Evolutionary conservation across 2,888 invertebrate species (phyloP).

Genomic region (Ceriagrion tenellum): DNA sequence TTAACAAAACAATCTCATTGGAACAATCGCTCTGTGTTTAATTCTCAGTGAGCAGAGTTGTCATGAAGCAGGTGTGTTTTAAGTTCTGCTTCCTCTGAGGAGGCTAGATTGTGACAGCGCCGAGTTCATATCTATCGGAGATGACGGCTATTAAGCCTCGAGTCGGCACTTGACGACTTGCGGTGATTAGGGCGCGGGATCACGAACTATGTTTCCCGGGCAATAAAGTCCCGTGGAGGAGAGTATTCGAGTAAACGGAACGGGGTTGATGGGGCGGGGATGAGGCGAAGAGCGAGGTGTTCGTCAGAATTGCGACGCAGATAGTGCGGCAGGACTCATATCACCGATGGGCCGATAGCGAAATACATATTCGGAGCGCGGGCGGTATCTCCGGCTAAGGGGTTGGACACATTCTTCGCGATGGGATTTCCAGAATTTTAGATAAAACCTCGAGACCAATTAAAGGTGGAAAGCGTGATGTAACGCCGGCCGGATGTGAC

Average conservation of each 20-base stretch:
- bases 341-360: too few relatives aligned
- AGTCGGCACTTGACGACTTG: background rate
- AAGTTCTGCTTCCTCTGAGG: background rate
- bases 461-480: slow-evolving; percentile 40
- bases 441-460: background rate
- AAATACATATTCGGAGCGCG: background rate
- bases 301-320: background rate
- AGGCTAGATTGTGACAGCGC: background rate
- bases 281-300: background rate
- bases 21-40: too few relatives aligned
- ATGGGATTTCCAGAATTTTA: background rate
- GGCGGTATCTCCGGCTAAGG: background rate
- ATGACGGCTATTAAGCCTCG: background rate
- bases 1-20: too few relatives aligned
- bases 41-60: too few relatives aligned
- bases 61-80: too few relatives aligned
- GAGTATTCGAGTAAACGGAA: background rate
- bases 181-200: background rate
- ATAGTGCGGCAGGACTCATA: too few relatives aligned
- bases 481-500: background rate
- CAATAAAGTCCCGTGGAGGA: background rate
- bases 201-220: background rate
- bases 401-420: background rate
- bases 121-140: background rate
- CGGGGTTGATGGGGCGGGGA: background rate